Base-by-base conservation (phyloP, 2,888 invertebrate species). In the Lasius platythorax region DNA sequence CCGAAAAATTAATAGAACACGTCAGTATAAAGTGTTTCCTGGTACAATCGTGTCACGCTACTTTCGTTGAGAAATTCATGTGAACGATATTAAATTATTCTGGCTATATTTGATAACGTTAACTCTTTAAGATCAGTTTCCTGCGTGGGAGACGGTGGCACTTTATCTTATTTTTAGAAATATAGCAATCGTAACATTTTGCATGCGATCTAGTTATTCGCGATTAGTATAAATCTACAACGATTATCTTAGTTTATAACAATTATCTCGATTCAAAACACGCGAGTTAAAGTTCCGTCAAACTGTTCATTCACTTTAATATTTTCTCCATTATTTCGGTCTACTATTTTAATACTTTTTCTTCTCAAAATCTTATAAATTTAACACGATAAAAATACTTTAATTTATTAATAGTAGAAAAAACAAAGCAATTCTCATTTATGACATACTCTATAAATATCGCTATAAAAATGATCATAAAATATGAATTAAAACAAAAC, bases 161-260 rank as follows among this genome's bases (percentile, higher is more conserved):
- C 37, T 53, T 50, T 40, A 61, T 23, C 3, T 33, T 50, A 15
- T 23, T 58, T 75, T 6, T 56, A 28, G 33, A 76, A 53, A 43
- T 33, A 15, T 50, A 72, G 23, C 70, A 15, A 58, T 30, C 81
- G 9, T n/a, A 63, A 82, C 23, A 43, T 64, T 82, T 30, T 30
- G 63, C 53, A 53, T 75, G 30, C 28, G 4, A 64, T 43, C 50
- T 33, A 28, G 0, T 76, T 53, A 33, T 64, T 53, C 33, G 12
- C 23, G 40, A 76, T 67, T 66, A 33, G 9, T 64, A 78, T 23
- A 46, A 74, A 82, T 53, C 12, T 15, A n/a, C 23, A n/a, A 28
- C 23, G 46, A 2, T 43, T 28, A 83, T 50, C 9, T 83, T 18
- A 53, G 33, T 64, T 81, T 73, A 37, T 63, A 64, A 50, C 18